Evolutionary conservation across 2,888 invertebrate genomes (phyloP), one percentile per base, ranked within the genome.

Genomic region (Endotricha flammealis): DNA sequence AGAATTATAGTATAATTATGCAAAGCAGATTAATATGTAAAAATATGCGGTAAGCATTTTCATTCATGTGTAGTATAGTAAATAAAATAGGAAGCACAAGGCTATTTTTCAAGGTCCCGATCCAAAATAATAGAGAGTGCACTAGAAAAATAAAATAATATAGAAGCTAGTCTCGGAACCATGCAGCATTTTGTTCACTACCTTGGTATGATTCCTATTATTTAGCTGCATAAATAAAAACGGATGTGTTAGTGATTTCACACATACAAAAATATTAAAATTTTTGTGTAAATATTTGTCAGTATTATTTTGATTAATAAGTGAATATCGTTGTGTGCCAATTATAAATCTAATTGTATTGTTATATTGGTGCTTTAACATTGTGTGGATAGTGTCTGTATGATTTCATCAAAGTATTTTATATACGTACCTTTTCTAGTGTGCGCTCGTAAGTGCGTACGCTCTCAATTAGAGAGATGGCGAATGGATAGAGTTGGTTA

Each of bases 401-500:
- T 36, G 14, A 29, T 20, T 8, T 31, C 9, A 24, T 32, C 7
- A 4, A 8, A 13, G 3, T 27, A 8, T 8, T 7, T 11, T 10
- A 4, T 6, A 23, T 12, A 57, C 78, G 80, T 88, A 98, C 96
- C 93, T 98, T 98, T 79, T 98, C 98, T 66, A 98, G 88, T 3
- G 98, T 98, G 67, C 97, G 92, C 72, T 99, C 98, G 70, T 99
- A 99, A 0, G 98, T 98, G 48, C 97, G 91, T 20, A 98, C 96
- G 73, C 97, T 98, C 83, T 99, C 99, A 58, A 98, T 98, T 46
- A 99, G 89, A 1, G 98, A 99, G 60, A 99, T 99, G 10, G 99
- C 99, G 86, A 96, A 99, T 0, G 99, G 99, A 75, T 99, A 99
- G 8, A 98, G 91, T 71, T 98, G 97, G 77, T 98, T 98, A 0